Base-by-base conservation (phyloP, 2,113 vertebrate genomes). In the Glaucidium brasilianum region DNA sequence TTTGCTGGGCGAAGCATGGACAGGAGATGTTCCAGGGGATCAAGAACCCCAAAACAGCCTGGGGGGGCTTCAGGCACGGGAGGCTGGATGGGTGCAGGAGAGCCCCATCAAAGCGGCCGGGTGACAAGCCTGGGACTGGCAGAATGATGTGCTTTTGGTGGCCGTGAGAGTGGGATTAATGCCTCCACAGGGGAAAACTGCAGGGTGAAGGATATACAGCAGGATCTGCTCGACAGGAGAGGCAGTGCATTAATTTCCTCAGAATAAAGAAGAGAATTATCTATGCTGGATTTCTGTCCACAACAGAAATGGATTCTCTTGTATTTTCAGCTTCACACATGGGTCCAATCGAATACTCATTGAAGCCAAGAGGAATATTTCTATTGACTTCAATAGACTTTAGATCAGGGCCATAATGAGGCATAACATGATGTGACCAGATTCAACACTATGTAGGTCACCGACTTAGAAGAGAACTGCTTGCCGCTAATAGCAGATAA, bases 331-430 rank as follows among this genome's bases (percentile, higher is more conserved):
- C 91, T 88, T 75, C 66, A 79, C 85, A 75, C 92, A n/a, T 43
- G 39, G 22, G 49, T 68, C 73, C 84, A 90, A 84, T 96, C 23
- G 15, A 97, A 93, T 66, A 88, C 77, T 96, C 88, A 55, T 47
- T 96, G 93, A 94, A 93, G 92, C 71, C 67, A 76, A 60, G 62
- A 93, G 90, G 88, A 96, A 89, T 96, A 94, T 96, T 95, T 92
- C 92, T 84, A 89, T 91, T 96, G 96, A 95, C 92, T 96, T 91
- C 92, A 92, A 69, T 67, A 96, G 90, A 94, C 88, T 94, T 96
- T 34, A 89, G 76, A 96, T 89, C 88, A 95, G 53, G 45, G 53
- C 91, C 80, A 91, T 95, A 97, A 97, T 90, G 93, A 97, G 59
- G 81, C 81, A 93, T 88, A 92, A 94, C 87, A 30, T 12, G 75